Conservation (phyloP, 2,113 vertebrate species). For the Mesitornis unicolor region DNA sequence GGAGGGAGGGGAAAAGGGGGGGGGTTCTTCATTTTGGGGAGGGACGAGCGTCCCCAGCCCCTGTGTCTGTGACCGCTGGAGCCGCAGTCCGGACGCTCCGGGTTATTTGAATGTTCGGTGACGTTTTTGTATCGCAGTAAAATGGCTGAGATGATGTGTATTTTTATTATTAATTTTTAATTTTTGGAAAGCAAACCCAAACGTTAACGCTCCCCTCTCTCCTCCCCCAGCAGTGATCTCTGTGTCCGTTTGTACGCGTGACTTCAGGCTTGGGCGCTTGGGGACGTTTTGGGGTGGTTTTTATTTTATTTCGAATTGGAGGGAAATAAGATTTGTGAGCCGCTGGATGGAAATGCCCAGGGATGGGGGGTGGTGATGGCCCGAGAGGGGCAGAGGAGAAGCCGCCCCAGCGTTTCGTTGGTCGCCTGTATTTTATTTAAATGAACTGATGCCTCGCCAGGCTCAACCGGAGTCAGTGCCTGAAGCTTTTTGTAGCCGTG, state of each 20-base stretch:
- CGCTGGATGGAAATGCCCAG: not conserved
- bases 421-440: slow-evolving; percentile 54
- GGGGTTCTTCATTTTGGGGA: no score
- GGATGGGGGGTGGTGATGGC: not conserved
- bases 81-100: not conserved
- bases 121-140: not conserved
- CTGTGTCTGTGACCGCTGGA: not conserved
- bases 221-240: not conserved
- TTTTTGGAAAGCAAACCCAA: not conserved
- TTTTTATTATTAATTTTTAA: not conserved
- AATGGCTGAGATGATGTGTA: not conserved
- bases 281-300: not conserved
- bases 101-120: slow-evolving; percentile 18
- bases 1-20: no score
- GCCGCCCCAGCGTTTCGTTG: not conserved
- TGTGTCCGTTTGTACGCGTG: not conserved
- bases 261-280: not conserved
- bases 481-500: slow-evolving; percentile 53
- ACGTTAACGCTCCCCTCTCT: not conserved
- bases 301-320: not conserved
- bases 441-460: slow-evolving; percentile 54
- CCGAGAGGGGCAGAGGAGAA: not conserved
- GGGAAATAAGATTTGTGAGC: slow-evolving; percentile 23
- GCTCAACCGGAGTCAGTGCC: slow-evolving; percentile 49
- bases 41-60: not conserved